Evolutionary conservation across 2,888 invertebrate genomes (phyloP), one percentile per base, ranked within the genome.

Genomic region (Agrilus biguttatus): DNA sequence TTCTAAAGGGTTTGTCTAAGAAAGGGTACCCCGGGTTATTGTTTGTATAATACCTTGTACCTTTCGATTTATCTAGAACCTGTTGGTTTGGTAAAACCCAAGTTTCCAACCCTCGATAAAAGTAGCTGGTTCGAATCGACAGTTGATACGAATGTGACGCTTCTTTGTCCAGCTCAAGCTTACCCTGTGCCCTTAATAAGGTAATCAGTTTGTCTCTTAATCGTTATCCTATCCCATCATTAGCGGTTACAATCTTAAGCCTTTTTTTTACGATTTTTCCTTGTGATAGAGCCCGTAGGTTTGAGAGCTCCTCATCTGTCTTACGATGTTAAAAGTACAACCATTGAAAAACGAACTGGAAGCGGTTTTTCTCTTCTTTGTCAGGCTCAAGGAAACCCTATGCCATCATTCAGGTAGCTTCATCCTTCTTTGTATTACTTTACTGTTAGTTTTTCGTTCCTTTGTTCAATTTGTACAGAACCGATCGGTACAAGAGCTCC

Each of bases 141-240:
- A 49, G 55, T 67, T 54, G 65, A 66, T 49, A 61, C 61, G 53
- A 74, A 73, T 60, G 68, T 80, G 54, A 78, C 80, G 37, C 61
- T 84, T 49, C 67, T 80, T 53, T 84, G 83, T 65, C 82, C 82
- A 45, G 82, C 83, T 14, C 83, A 83, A 65, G 81, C 80, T 21
- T 84, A 75, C 68, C 83, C 83, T 47, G 76, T 81, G 60, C 82
- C 83, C 56, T 66, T 74, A 51, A 76, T 77, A 74, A 80, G 80
- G 81, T 83, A 77, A 70, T 8, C 10, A 28, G 10, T 10, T 10
- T n/a, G n/a, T n/a, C n/a, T n/a, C n/a, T n/a, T n/a, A n/a, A n/a
- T n/a, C n/a, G n/a, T n/a, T n/a, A n/a, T n/a, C 35, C n/a, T 21
- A 34, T 41, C 33, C 36, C 36, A 36, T 36, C 23, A 21, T 34